phyloP scores from a whole-genome alignment of 2,888 invertebrate species.

The Saturnia pavonia region DNA sequence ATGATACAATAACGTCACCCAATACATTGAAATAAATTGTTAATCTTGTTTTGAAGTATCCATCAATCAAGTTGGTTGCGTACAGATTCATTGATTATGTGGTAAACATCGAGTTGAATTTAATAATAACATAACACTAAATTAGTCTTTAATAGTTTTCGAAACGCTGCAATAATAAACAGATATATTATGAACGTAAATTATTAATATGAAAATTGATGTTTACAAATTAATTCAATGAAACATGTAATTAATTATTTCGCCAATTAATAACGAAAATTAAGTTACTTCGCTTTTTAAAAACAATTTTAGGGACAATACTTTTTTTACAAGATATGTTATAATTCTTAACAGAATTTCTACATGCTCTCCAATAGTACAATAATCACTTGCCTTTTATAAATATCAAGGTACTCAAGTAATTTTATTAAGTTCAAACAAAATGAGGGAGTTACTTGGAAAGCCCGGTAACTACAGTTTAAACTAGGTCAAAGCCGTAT shows the following conservation, averaged over 20 bases:
- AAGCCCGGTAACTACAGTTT: neutral
- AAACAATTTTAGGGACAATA: neutral
- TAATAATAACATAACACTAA: neutral
- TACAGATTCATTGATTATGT: neutral
- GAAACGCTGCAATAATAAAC: neutral
- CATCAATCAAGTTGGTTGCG: neutral
- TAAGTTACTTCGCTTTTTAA: neutral
- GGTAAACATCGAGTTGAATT: neutral
- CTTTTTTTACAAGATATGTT: neutral
- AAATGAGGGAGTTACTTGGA: neutral
- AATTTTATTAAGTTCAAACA: neutral
- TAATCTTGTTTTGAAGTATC: neutral
- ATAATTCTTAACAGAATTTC: neutral
- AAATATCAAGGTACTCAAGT: neutral
- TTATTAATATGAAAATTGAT: neutral
- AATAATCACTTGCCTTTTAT: neutral
- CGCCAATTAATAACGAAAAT: neutral
- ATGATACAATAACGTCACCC: neutral
- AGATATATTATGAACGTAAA: constrained; percentile 4
- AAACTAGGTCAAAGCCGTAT: constrained; percentile 8
- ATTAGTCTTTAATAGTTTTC: neutral
- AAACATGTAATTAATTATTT: neutral
- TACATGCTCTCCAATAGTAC: neutral
- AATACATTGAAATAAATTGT: neutral
- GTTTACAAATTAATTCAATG: neutral